phyloP scores from a whole-genome alignment of 2,888 invertebrate species.

The Xiphydria camelus region DNA sequence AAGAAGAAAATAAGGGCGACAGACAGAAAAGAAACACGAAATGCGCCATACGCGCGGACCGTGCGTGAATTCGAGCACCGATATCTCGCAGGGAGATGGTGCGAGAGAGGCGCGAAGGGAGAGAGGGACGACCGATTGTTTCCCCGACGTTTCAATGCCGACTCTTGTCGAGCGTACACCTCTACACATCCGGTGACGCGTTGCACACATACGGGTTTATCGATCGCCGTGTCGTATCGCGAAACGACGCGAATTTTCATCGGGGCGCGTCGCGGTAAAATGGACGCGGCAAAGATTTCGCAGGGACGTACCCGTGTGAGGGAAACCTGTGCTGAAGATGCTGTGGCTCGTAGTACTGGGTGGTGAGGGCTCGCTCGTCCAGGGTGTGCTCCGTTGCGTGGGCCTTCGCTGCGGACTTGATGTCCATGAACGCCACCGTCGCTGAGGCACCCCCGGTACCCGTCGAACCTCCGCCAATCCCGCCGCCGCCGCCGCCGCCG shows the following conservation, averaged over 20 bases:
- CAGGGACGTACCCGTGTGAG: conserved; percentile 63
- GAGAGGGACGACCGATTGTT: too few species aligned
- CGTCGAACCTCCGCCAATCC: conserved; percentile 60
- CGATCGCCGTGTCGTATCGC: conserved; percentile 25
- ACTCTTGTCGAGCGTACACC: conserved; percentile 11
- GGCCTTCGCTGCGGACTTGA: conserved; percentile 93
- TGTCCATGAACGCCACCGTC: conserved; percentile 95
- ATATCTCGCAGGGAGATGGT: too few species aligned
- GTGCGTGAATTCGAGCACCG: conserved; percentile 20
- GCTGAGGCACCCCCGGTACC: conserved; percentile 75
- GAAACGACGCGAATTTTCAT: conserved; percentile 12
- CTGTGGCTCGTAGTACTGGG: conserved; percentile 88
- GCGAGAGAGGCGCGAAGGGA: too few species aligned
- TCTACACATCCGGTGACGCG: conserved; percentile 21
- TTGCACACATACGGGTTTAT: too few species aligned
- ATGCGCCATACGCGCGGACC: neutral
- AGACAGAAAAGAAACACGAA: too few species aligned
- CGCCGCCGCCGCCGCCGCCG: conserved; percentile 49
- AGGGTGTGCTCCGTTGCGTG: conserved; percentile 87
- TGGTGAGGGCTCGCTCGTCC: conserved; percentile 84
- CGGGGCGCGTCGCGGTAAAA: too few species aligned
- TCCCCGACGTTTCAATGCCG: conserved; percentile 23
- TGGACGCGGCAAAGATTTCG: too few species aligned
- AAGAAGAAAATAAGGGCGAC: too few species aligned
- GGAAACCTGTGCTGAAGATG: conserved; percentile 57